A percentile compares a stretch with the other conserved stretches of the same genome.
phyloP scores from a whole-genome alignment of 1,140 invertebrate species.

The Venustaconcha ellipsiformis region DNA sequence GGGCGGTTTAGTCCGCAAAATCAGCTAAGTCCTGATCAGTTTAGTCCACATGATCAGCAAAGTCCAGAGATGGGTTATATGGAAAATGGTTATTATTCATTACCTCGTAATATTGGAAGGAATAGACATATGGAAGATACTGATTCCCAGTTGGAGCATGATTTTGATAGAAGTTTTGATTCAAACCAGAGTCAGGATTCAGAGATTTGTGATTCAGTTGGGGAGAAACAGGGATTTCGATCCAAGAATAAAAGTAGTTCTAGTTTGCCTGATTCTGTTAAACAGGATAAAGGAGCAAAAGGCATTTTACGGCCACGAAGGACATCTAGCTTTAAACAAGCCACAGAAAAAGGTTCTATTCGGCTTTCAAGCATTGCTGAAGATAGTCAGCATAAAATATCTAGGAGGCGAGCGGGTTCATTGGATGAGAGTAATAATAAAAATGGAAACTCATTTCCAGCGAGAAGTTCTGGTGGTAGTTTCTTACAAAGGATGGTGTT shows the following conservation, averaged over 20 bases:
- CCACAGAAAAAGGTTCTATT: slow-evolving; percentile 30
- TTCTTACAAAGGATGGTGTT: slow-evolving; percentile 57
- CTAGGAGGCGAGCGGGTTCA: slow-evolving; percentile 14
- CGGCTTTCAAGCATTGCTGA: slow-evolving; percentile 25
- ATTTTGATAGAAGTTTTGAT: no score
- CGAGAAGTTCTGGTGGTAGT: slow-evolving; percentile 29
- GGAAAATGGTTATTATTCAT: no score
- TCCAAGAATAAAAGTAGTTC: slow-evolving; percentile 5
- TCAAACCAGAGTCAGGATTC: no score
- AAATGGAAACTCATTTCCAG: slow-evolving; percentile 19
- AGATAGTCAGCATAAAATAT: slow-evolving; percentile 17
- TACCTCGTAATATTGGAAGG: no score
- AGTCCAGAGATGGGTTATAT: no score
- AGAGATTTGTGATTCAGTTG: no score
- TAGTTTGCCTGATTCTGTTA: slow-evolving; percentile 6
- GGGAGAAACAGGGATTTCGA: no score
- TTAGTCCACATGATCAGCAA: no score
- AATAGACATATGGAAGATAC: no score
- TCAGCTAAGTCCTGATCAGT: no score
- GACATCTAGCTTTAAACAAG: slow-evolving; percentile 41
- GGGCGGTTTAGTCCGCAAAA: no score
- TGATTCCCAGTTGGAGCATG: no score
- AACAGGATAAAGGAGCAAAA: slow-evolving; percentile 12
- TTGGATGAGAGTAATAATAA: slow-evolving; percentile 20
- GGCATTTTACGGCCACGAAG: slow-evolving; percentile 19